Evolutionary conservation across 2,888 invertebrate genomes (phyloP).

Genomic region (Eristalinus sepulchralis): DNA sequence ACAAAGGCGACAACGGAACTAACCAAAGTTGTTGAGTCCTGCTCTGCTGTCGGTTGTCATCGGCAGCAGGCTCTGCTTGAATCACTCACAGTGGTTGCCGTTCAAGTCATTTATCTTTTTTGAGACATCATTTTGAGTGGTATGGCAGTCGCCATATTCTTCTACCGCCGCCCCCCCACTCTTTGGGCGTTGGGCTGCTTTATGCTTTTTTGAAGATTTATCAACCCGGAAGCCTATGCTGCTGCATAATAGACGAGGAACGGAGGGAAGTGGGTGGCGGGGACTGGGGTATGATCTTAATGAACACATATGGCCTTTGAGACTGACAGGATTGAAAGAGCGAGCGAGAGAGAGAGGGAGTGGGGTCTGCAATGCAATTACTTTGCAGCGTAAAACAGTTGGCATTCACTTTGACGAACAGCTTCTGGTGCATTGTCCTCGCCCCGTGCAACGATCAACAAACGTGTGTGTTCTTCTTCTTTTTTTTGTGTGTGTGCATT

Average conservation of each 20-base stretch:
- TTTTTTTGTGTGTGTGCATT: slow-evolving; percentile 15
- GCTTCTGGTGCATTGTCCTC: slow-evolving; percentile 53
- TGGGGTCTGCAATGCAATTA: slow-evolving; percentile 57
- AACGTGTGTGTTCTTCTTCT: slow-evolving; percentile 11
- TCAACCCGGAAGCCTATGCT: slow-evolving; percentile 41
- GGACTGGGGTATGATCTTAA: slow-evolving; percentile 33
- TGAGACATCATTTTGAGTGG: slow-evolving; percentile 52
- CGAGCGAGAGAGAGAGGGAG: slow-evolving; percentile 19
- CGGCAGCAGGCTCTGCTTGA: slow-evolving; percentile 53
- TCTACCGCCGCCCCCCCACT: neutral
- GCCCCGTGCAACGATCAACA: slow-evolving; percentile 9
- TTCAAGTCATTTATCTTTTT: slow-evolving; percentile 64
- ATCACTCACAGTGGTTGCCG: slow-evolving; percentile 47
- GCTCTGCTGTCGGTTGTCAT: slow-evolving; percentile 57
- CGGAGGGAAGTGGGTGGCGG: neutral
- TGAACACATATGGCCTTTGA: slow-evolving; percentile 52
- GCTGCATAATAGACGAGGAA: slow-evolving; percentile 35
- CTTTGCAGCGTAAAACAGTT: slow-evolving; percentile 48
- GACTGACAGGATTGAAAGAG: slow-evolving; percentile 15
- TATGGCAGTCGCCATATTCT: slow-evolving; percentile 43
- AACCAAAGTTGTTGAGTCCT: slow-evolving; percentile 59
- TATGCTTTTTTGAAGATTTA: slow-evolving; percentile 38
- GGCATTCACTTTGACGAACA: slow-evolving; percentile 58
- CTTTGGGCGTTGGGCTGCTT: neutral
- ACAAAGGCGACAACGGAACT: slow-evolving; percentile 17